A percentile compares a stretch with the other conserved stretches of the same genome.
Conservation (phyloP, 2,888 invertebrate species). For the Sylvicola cinctus region DNA sequence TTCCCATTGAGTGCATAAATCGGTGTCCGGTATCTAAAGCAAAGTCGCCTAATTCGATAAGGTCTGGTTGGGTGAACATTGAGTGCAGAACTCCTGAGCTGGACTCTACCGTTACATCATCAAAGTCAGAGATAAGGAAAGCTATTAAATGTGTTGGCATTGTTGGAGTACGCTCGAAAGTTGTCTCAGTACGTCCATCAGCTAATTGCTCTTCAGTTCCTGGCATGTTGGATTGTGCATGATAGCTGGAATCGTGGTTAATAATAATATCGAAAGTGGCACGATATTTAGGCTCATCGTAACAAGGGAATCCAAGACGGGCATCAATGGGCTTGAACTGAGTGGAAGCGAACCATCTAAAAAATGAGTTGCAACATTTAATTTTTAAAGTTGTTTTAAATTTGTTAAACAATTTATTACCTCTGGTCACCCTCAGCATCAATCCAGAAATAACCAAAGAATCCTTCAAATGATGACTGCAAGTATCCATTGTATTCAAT, state of each 20-base stretch:
- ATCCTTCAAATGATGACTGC: too few species aligned
- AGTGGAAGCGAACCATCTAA: conserved; percentile 35
- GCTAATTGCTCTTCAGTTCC: conserved; percentile 5
- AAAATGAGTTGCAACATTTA: conserved; percentile 25
- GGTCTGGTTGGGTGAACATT: not conserved
- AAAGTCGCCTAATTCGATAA: not conserved
- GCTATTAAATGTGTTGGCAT: conserved; percentile 70
- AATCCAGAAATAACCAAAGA: too few species aligned
- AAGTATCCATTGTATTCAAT: too few species aligned
- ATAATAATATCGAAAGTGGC: conserved; percentile 30
- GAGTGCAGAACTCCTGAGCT: too few species aligned
- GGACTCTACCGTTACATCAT: conserved; percentile 10
- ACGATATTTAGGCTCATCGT: conserved; percentile 46
- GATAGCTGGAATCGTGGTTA: conserved; percentile 14
- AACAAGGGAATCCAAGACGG: conserved; percentile 52
- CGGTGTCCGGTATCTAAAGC: conserved; percentile 39
- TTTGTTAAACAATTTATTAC: too few species aligned
- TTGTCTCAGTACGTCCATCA: conserved; percentile 16
- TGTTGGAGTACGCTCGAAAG: conserved; percentile 26
- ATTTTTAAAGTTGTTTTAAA: too few species aligned
- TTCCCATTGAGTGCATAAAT: conserved; percentile 44
- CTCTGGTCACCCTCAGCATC: conserved; percentile 18
- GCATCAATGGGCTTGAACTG: conserved; percentile 46
- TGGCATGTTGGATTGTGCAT: conserved; percentile 28
- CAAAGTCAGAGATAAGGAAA: conserved; percentile 45